Base-by-base conservation (phyloP, 2,797 vertebrate genomes). In the Manis crassicaudata region DNA sequence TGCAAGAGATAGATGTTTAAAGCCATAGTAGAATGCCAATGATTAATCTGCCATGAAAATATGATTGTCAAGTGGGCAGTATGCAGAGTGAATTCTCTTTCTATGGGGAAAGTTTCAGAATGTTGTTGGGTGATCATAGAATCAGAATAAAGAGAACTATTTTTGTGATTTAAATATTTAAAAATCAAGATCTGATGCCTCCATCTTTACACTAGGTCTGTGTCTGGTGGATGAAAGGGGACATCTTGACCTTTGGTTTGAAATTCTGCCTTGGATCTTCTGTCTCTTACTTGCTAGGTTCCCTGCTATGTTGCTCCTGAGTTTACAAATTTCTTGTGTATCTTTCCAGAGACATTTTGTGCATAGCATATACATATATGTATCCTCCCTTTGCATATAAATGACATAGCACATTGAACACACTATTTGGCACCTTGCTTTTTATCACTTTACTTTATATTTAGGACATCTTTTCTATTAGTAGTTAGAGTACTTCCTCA, bases 131-230 rank as follows among this genome's bases (percentile, higher is more conserved):
- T 25, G 5, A 79, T 63, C 18, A 62, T 32, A 63, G 52, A 88
- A 50, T 89, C 54, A 63, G 56, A 92, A 68, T 52, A n/a, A 82
- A 43, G 37, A 80, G 29, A 62, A 77, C 77, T 83, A 54, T 75
- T 77, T 95, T 77, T 83, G 70, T 77, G 32, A 52, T 54, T 68
- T 70, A 86, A 65, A 58, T 86, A 62, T 83, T 54, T 62, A 88
- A 70, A 73, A 11, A 62, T 43, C 9, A 63, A 35, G 14, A 23
- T 81, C 58, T 93, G 35, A 75, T 56, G 21, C 6, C 65, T 58
- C 60, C 50, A 2, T 65, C 85, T 82, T 75, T 54, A 88, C 56
- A 29, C 25, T 2, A 65, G 67, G 58, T 13, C 56, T 56, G 6
- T 23, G 46, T 9, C 12, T 72, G 35, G 10, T 65, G 60, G 54